Evolutionary conservation across 2,888 invertebrate species (phyloP).

Genomic region (Seladonia tumulorum): DNA sequence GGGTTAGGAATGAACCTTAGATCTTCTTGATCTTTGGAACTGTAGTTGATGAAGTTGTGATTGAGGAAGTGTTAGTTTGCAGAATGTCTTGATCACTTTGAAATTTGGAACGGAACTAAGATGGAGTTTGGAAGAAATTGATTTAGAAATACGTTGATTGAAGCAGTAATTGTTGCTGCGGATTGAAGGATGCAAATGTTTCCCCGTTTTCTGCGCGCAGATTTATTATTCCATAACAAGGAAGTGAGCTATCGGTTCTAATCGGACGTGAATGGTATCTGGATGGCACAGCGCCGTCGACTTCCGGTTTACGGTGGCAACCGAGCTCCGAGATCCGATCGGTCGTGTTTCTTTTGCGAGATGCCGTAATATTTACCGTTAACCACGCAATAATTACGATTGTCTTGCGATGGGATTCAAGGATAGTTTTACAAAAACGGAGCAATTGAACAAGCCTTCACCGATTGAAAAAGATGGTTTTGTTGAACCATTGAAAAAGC

Average conservation of each 20-base stretch:
- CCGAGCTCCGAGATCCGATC: slow-evolving; percentile 35
- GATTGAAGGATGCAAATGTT: slow-evolving; percentile 1
- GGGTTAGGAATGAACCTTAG: no score
- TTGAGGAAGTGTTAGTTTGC: no score
- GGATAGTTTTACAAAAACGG: not conserved
- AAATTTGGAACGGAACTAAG: no score
- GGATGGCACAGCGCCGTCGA: slow-evolving; percentile 46
- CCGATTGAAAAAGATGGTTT: not conserved
- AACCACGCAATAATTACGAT: slow-evolving; percentile 20
- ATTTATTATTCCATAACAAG: slow-evolving; percentile 45
- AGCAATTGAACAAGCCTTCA: not conserved
- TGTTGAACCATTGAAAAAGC: not conserved
- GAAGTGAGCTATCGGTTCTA: slow-evolving; percentile 61
- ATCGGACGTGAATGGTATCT: slow-evolving; percentile 67
- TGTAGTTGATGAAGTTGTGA: no score
- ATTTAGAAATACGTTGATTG: not conserved
- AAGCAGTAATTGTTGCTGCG: not conserved
- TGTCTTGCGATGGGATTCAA: not conserved
- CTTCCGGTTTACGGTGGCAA: slow-evolving; percentile 61
- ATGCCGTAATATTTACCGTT: slow-evolving; percentile 38
- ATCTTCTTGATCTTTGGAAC: no score
- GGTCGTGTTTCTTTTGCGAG: slow-evolving; percentile 22
- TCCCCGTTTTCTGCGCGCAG: not conserved
- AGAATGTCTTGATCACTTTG: no score
- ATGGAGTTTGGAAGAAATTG: no score